A percentile compares a stretch with the other conserved stretches of the same genome.
phyloP scores from a whole-genome alignment of 2,797 vertebrate species.

The Harpagifer antarcticus region DNA sequence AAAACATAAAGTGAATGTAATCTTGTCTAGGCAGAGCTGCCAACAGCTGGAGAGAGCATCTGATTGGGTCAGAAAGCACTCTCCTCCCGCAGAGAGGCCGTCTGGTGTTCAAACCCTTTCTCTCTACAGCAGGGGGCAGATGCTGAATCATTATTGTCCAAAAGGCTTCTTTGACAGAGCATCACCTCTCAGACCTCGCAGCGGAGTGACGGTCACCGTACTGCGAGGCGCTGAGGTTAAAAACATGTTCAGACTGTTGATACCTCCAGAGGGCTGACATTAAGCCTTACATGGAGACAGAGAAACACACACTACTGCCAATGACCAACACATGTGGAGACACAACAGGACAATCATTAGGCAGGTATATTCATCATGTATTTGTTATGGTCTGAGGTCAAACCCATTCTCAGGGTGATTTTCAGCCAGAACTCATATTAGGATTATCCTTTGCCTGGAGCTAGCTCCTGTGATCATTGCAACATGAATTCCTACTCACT shows the following conservation, averaged over 20 bases:
- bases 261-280: constrained; percentile 24
- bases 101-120: constrained; percentile 49
- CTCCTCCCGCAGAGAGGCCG: constrained; percentile 21
- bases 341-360: constrained; percentile 16
- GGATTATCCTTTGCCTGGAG: too few species aligned
- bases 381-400: constrained; percentile 22
- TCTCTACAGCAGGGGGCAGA: constrained; percentile 27
- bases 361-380: constrained; percentile 25
- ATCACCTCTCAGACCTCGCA: constrained; percentile 17
- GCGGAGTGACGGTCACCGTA: background rate
- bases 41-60: constrained; percentile 41
- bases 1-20: too few species aligned
- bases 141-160: constrained; percentile 2
- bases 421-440: background rate
- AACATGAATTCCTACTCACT: too few species aligned
- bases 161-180: constrained; percentile 16
- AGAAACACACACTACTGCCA: constrained; percentile 10
- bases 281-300: constrained; percentile 14
- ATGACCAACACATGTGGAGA: constrained; percentile 1
- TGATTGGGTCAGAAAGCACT: constrained; percentile 31
- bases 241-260: constrained; percentile 6
- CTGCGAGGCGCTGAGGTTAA: constrained; percentile 5
- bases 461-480: too few species aligned
- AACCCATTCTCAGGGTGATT: constrained; percentile 27
- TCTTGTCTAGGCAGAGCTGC: background rate